Conservation (phyloP, 2,113 vertebrate species). For the Spea bombifrons region DNA sequence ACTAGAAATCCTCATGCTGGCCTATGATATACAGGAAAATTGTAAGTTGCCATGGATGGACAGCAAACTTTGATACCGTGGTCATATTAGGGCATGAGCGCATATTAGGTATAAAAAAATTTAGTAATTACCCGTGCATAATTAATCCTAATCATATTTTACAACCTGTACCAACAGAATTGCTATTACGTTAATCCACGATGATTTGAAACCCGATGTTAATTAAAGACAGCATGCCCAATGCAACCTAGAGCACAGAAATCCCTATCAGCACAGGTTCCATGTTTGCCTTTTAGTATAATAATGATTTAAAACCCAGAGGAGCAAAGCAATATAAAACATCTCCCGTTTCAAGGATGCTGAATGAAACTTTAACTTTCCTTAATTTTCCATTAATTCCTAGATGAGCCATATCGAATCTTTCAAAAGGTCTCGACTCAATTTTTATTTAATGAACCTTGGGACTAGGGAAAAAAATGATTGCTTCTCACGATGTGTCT, state of each 20-base stretch:
- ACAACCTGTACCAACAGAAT: conserved; percentile 53
- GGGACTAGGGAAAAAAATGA: conserved; percentile 41
- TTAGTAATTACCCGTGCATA: conserved; percentile 4
- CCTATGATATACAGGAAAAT: no score
- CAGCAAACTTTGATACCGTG: no score
- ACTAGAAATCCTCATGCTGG: no score
- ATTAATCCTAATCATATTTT: conserved; percentile 52
- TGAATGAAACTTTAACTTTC: conserved; percentile 52
- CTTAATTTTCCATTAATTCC: conserved; percentile 59
- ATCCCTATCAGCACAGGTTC: conserved; percentile 54
- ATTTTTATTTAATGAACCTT: conserved; percentile 58
- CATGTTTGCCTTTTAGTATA: conserved; percentile 64
- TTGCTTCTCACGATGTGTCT: conserved; percentile 32
- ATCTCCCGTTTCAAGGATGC: conserved; percentile 49
- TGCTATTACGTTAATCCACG: conserved; percentile 55
- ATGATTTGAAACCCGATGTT: conserved; percentile 63
- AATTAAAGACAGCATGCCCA: conserved; percentile 69
- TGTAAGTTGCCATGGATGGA: no score
- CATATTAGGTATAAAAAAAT: background rate
- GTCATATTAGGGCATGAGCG: no score
- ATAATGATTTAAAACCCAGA: conserved; percentile 64
- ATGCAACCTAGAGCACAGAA: conserved; percentile 57
- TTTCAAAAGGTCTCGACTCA: conserved; percentile 52
- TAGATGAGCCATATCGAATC: conserved; percentile 54
- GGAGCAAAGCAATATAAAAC: conserved; percentile 58